Conservation (phyloP, 2,888 invertebrate genomes). For the Quadroppia sp. region DNA sequence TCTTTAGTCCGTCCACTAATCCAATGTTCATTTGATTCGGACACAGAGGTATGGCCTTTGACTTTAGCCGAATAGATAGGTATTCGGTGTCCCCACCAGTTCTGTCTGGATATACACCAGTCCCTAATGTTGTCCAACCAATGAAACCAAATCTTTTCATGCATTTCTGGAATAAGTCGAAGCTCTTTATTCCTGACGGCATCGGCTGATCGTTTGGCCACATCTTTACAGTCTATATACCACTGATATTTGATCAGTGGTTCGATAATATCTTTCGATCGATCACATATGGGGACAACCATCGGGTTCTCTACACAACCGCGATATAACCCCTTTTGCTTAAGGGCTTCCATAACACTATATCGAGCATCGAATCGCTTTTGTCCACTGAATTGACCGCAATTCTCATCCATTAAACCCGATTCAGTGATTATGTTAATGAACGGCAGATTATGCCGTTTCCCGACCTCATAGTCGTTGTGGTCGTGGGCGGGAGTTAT, state of each 20-base stretch:
- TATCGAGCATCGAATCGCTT: conserved; percentile 85
- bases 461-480: conserved; percentile 92
- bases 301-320: conserved; percentile 85
- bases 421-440: conserved; percentile 86
- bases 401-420: conserved; percentile 75
- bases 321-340: conserved; percentile 66
- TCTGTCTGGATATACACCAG: conserved; percentile 95
- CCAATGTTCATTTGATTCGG: conserved; percentile 58
- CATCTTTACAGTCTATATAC: conserved; percentile 84
- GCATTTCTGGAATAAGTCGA: conserved; percentile 82
- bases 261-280: conserved; percentile 96
- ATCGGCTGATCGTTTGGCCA: conserved; percentile 79
- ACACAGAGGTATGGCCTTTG: conserved; percentile 48
- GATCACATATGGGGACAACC: conserved; percentile 86
- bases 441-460: conserved; percentile 77
- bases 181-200: conserved; percentile 74
- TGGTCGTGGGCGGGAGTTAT: conserved; percentile 97
- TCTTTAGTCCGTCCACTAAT: conserved; percentile 62
- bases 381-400: conserved; percentile 73
- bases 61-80: conserved; percentile 79
- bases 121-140: conserved; percentile 96
- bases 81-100: conserved; percentile 99
- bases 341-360: conserved; percentile 70
- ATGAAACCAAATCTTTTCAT: conserved; percentile 86
- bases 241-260: conserved; percentile 94